These are phyloP conservation scores for Parazoanthus darwini DNA, from an alignment of 92 coral and sea anemone genomes.

Conservation along the genomic window DNA sequence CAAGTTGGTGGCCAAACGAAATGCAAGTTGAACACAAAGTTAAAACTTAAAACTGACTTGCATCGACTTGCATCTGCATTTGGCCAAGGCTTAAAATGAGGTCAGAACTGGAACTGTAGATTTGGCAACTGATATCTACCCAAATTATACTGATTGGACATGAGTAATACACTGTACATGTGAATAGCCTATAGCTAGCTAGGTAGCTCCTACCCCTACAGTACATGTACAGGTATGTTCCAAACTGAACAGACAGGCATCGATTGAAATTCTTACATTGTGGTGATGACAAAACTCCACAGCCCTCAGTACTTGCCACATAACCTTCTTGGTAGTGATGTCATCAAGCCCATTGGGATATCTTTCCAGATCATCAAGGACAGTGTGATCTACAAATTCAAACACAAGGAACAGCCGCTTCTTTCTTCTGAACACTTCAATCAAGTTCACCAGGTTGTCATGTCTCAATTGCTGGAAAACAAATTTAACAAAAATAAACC, in stretches of 20 bases:
- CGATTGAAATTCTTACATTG: constrained; percentile 68
- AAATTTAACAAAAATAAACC: not conserved
- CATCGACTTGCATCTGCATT: too few species aligned
- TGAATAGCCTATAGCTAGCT: too few species aligned
- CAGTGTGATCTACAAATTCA: constrained; percentile 99
- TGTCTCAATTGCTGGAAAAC: constrained; percentile 90
- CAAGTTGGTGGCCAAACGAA: too few species aligned
- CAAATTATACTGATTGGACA: too few species aligned
- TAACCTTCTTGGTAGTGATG: constrained; percentile 72
- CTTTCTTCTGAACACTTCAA: constrained; percentile 95
- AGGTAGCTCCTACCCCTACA: too few species aligned
- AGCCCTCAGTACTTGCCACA: constrained; percentile 98
- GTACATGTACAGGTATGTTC: too few species aligned
- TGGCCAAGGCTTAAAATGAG: too few species aligned
- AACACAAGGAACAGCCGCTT: constrained; percentile 96
- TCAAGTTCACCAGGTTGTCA: constrained; percentile 93
- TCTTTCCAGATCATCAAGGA: constrained; percentile 93
- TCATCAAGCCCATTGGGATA: constrained; percentile 98
- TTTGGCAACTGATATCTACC: too few species aligned
- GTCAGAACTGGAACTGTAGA: too few species aligned
- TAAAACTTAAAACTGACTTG: too few species aligned
- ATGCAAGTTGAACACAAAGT: too few species aligned
- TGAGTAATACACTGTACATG: too few species aligned
- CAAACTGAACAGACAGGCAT: not conserved
- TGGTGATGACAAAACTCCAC: constrained; percentile 95